A percentile compares a stretch with the other conserved stretches of the same genome.
phyloP scores from a whole-genome alignment of 2,888 invertebrate species.

The Drosophila mercatorum region DNA sequence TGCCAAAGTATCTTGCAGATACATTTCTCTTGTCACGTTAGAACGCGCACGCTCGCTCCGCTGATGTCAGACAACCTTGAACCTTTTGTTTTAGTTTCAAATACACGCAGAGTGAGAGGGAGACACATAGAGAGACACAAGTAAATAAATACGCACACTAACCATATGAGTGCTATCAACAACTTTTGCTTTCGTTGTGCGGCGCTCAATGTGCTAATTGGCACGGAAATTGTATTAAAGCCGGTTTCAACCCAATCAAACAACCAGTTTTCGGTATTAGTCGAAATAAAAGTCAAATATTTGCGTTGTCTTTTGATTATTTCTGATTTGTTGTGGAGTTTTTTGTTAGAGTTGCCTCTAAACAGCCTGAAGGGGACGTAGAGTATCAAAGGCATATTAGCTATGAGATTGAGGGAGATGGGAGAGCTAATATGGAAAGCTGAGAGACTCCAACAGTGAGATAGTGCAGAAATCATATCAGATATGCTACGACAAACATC shows the following conservation, averaged over 20 bases:
- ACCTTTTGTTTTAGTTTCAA: conserved; percentile 68
- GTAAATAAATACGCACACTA: conserved; percentile 8
- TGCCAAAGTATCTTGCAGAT: conserved; percentile 71
- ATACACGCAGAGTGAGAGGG: conserved; percentile 4
- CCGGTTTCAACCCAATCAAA: conserved; percentile 59
- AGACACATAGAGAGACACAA: background rate
- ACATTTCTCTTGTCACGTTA: conserved; percentile 77
- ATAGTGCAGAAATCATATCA: background rate
- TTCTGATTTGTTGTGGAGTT: background rate
- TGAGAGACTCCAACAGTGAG: too few species aligned
- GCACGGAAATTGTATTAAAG: conserved; percentile 71
- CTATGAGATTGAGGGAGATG: background rate
- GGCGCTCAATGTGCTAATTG: conserved; percentile 66
- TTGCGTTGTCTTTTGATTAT: conserved; percentile 14
- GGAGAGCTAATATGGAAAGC: too few species aligned
- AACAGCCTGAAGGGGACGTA: background rate
- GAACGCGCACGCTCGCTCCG: conserved; percentile 45
- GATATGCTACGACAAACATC: background rate
- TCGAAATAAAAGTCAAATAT: conserved; percentile 33
- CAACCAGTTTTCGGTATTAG: conserved; percentile 63
- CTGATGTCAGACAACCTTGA: conserved; percentile 78
- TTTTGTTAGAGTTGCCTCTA: background rate
- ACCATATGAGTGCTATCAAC: conserved; percentile 54
- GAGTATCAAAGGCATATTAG: background rate
- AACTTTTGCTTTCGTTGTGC: conserved; percentile 74